A percentile compares a stretch with the other conserved stretches of the same genome.
Conservation (phyloP, 2,113 vertebrate species). For the Thermophis baileyi region DNA sequence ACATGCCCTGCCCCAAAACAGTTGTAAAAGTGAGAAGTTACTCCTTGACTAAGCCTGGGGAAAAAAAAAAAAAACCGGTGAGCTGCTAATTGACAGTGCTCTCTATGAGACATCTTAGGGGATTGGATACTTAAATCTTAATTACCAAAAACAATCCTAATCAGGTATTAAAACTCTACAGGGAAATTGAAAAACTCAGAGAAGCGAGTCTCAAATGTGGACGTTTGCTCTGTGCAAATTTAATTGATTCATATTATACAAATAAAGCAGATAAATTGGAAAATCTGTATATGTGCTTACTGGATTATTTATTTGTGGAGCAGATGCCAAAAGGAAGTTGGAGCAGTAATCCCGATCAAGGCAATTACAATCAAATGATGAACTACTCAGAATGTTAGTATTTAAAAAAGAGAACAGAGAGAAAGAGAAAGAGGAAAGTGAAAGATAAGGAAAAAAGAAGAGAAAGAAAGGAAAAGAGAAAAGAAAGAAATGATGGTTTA, state of each 20-base stretch:
- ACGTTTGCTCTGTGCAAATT: slow-evolving; percentile 53
- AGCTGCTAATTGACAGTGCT: slow-evolving; percentile 73
- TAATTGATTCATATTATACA: slow-evolving; percentile 64
- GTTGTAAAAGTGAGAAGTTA: background rate
- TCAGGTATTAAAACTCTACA: slow-evolving; percentile 62
- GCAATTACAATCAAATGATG: slow-evolving; percentile 7
- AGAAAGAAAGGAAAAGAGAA: background rate
- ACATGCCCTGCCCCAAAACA: background rate
- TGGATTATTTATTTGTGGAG: slow-evolving; percentile 38
- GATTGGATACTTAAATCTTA: slow-evolving; percentile 82
- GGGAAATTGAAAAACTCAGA: slow-evolving; percentile 62
- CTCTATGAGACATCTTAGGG: slow-evolving; percentile 73
- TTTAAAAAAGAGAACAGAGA: background rate
- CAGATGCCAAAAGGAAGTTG: slow-evolving; percentile 35
- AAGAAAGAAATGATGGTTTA: background rate
- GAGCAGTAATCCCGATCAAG: slow-evolving; percentile 21
- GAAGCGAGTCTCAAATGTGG: slow-evolving; percentile 53
- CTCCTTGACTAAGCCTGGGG: slow-evolving; percentile 46
- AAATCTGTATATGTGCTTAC: slow-evolving; percentile 35
- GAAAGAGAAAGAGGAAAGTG: background rate
- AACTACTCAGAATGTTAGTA: slow-evolving; percentile 2
- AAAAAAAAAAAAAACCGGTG: slow-evolving; percentile 17
- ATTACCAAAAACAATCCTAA: slow-evolving; percentile 78
- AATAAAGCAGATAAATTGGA: slow-evolving; percentile 60
- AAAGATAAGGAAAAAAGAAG: background rate